Evolutionary conservation across 2,113 vertebrate genomes (phyloP).

Genomic region (Sinocyclocheilus maitianheensis): DNA sequence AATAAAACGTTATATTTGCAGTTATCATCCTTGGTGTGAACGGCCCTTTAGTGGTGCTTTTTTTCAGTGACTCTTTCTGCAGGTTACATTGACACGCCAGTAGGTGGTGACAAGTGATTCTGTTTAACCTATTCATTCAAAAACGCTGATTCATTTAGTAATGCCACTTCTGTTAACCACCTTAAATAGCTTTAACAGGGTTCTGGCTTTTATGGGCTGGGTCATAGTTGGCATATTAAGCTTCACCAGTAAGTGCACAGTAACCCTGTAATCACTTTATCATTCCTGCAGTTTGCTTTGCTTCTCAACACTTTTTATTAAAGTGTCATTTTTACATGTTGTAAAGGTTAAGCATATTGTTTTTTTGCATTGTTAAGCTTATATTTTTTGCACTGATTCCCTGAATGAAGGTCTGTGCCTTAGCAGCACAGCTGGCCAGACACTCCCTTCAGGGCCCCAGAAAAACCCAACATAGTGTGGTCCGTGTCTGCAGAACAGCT

Average conservation of each 20-base stretch:
- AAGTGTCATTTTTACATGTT: neutral
- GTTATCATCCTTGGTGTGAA: too few species aligned
- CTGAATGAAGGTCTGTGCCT: conserved; percentile 10
- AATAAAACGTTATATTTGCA: neutral
- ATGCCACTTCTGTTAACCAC: neutral
- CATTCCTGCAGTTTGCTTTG: neutral
- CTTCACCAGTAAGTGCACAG: too few species aligned
- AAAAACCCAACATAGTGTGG: conserved; percentile 42
- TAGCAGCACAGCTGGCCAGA: conserved; percentile 45
- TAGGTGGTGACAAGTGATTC: neutral
- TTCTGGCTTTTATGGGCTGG: too few species aligned
- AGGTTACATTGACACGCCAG: too few species aligned
- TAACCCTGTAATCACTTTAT: neutral
- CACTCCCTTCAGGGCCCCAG: conserved; percentile 45
- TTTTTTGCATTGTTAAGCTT: too few species aligned
- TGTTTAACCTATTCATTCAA: neutral
- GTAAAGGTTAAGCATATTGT: neutral
- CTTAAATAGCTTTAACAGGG: too few species aligned
- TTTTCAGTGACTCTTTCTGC: too few species aligned
- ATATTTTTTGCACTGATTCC: neutral
- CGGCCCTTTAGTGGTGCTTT: too few species aligned
- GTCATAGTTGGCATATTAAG: too few species aligned
- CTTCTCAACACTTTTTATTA: neutral
- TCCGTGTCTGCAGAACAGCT: conserved; percentile 13
- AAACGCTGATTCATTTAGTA: neutral